Conservation (phyloP, 1,140 invertebrate species). For the Heliconius eleuchia region DNA sequence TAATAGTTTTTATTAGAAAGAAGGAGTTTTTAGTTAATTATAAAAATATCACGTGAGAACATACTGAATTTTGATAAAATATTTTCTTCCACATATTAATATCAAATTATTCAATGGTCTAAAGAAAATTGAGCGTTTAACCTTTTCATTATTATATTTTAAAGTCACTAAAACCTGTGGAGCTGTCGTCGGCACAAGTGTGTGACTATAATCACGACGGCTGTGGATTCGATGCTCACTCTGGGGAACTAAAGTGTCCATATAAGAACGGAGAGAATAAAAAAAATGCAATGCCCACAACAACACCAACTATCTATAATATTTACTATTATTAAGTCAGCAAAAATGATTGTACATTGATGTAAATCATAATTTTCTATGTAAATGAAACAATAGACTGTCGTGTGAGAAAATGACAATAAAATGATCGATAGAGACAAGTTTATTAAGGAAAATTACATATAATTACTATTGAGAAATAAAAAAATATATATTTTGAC, state of each 20-base stretch:
- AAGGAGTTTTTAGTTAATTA: not conserved
- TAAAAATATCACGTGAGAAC: not conserved
- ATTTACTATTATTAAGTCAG: not conserved
- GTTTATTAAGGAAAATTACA: not conserved
- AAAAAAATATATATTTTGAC: not conserved
- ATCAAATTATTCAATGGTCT: too few relatives aligned
- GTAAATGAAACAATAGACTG: conserved; percentile 49
- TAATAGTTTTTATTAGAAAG: not conserved
- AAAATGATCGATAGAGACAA: conserved; percentile 19
- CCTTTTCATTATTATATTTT: too few relatives aligned
- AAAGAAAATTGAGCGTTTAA: not conserved
- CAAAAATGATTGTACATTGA: not conserved
- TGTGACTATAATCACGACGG: too few relatives aligned
- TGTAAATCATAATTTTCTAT: conserved; percentile 20
- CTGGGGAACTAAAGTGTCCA: too few relatives aligned
- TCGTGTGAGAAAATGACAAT: conserved; percentile 45
- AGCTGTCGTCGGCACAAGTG: too few relatives aligned
- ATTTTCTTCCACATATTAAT: too few relatives aligned
- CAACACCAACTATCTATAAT: too few relatives aligned
- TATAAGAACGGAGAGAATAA: too few relatives aligned
- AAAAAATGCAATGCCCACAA: too few relatives aligned
- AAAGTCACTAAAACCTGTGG: too few relatives aligned
- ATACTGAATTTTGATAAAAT: too few relatives aligned
- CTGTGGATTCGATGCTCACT: too few relatives aligned
- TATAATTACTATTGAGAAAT: not conserved